Base-by-base conservation (phyloP, 1,140 invertebrate genomes). In the Drosophila lacteicornis region DNA sequence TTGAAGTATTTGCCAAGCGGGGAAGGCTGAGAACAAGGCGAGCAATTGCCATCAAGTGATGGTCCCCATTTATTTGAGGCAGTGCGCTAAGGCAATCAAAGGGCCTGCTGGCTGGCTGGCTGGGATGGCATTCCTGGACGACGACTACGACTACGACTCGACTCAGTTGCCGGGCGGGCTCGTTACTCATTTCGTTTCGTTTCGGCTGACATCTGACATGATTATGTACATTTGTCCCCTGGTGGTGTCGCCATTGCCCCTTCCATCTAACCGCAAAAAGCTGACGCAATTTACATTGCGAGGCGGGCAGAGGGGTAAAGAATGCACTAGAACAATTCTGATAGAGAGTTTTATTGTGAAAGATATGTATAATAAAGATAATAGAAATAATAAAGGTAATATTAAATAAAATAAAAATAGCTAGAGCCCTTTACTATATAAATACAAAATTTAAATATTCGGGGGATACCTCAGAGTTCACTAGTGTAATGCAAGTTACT, bases 201-300 rank as follows among this genome's bases (percentile, higher is more conserved):
- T 85, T 75, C 56, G 62, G 61, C 84, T 87, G 84, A 87, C 83
- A 88, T 84, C 87, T 87, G 84, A 87, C 83, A 88, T 87, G 83
- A 87, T 87, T 87, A 87, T 84, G 80, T 87, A 84, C 80, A 88
- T 87, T 87, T 90, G 83, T 87, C 87, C 79, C 58, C 66, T 62
- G 70, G 70, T 68, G 75, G 62, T 76, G 73, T 50, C 51, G 51
- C 49, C 53, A 11, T 2, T 15, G 53, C 67, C n/a, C 40, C 61
- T 11, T 33, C 61, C 38, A 69, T 22, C 25, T 22, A 56, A 33
- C 38, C 61, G 62, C 75, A 57, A 43, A 66, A 77, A 66, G 51
- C 75, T 78, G 79, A 71, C 79, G 79, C 68, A 80, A 88, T 87
- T 87, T 88, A 75, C 80, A 87, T 88, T 36, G 33, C 33, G 9